Conservation (phyloP, 2,888 invertebrate genomes). For the Ophion ellenae region DNA sequence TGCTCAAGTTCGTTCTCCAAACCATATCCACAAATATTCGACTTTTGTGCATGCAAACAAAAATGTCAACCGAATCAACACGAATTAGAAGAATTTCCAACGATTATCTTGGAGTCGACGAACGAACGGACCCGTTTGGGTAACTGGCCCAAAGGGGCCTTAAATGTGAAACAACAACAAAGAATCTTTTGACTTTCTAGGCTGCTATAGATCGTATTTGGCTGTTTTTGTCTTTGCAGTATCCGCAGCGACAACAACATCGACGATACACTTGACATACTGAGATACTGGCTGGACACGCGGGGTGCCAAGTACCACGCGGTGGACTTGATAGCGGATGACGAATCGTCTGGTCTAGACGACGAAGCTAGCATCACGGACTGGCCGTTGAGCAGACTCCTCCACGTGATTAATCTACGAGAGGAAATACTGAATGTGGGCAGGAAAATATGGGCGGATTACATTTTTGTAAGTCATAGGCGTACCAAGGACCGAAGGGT, state of each 20-base stretch:
- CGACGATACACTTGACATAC: slow-evolving; percentile 90
- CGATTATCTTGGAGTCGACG: too few species aligned
- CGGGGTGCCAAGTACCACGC: slow-evolving; percentile 89
- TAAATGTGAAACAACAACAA: too few species aligned
- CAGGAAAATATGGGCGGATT: slow-evolving; percentile 94
- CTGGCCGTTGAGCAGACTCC: slow-evolving; percentile 91
- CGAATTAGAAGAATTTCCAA: too few species aligned
- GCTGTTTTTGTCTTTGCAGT: slow-evolving; percentile 85
- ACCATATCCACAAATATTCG: not conserved
- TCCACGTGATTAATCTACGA: slow-evolving; percentile 91
- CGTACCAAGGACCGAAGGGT: not conserved
- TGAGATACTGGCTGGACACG: slow-evolving; percentile 89
- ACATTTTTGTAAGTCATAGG: slow-evolving; percentile 89
- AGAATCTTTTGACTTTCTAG: too few species aligned
- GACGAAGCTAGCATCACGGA: slow-evolving; percentile 88
- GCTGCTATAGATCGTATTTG: not conserved
- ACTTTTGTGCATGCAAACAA: not conserved
- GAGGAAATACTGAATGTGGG: slow-evolving; percentile 91
- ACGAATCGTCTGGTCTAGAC: slow-evolving; percentile 81
- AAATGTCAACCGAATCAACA: not conserved
- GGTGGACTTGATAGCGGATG: slow-evolving; percentile 86
- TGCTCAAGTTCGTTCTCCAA: not conserved
- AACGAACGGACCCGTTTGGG: too few species aligned
- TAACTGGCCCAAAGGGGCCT: too few species aligned
- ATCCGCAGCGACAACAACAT: slow-evolving; percentile 94